These are phyloP conservation scores for Pygocentrus nattereri DNA, from an alignment of 2,797 vertebrate species.

Conservation along the genomic window DNA sequence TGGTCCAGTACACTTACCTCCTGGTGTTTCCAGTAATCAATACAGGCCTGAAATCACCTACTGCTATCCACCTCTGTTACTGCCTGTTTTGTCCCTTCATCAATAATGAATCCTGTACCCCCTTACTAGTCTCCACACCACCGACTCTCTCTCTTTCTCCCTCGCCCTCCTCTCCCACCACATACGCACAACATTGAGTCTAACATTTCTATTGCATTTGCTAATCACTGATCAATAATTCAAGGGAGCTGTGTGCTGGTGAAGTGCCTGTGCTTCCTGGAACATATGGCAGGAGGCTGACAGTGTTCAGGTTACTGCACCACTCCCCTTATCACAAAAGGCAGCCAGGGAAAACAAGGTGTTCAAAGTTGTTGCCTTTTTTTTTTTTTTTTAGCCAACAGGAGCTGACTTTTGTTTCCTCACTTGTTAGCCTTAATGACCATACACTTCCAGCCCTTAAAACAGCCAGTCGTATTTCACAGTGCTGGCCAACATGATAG, in stretches of 20 bases:
- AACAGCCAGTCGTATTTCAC: conserved; percentile 79
- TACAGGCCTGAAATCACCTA: conserved; percentile 96
- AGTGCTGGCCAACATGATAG: conserved; percentile 69
- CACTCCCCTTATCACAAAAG: conserved; percentile 81
- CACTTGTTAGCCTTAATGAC: conserved; percentile 73
- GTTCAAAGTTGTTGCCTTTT: conserved; percentile 73
- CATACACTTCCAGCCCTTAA: conserved; percentile 65
- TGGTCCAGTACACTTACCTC: conserved; percentile 91
- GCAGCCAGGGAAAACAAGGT: conserved; percentile 77
- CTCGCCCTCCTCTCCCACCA: conserved; percentile 57
- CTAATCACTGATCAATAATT: conserved; percentile 99
- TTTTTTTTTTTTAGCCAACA: conserved; percentile 30
- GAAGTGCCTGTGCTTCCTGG: conserved; percentile 88
- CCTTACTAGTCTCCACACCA: conserved; percentile 46
- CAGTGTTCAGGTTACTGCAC: conserved; percentile 72
- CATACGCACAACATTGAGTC: conserved; percentile 77
- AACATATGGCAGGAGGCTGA: conserved; percentile 89
- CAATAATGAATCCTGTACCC: conserved; percentile 90
- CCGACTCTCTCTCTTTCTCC: conserved; percentile 65
- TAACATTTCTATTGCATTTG: conserved; percentile 99
- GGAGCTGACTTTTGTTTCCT: conserved; percentile 75
- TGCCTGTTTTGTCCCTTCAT: conserved; percentile 97
- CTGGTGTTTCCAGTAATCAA: conserved; percentile 98
- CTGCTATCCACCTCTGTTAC: conserved; percentile 90
- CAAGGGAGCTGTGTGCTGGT: conserved; percentile 84